Conservation (phyloP, 2,888 invertebrate species). For the Brassicogethes aeneus region DNA sequence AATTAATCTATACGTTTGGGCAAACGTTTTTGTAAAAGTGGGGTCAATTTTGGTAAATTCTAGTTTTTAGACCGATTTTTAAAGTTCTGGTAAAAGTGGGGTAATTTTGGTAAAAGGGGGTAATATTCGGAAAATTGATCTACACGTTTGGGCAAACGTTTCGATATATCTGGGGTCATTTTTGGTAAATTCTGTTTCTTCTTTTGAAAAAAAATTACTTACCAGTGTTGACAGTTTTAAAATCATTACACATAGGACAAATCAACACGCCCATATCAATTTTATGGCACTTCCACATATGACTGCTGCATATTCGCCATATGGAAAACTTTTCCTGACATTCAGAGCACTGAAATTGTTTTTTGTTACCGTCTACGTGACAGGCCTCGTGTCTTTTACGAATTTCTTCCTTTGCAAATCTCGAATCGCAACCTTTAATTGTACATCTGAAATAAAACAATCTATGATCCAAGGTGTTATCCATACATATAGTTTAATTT, state of each 20-base stretch:
- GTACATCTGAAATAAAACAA: slow-evolving; percentile 42
- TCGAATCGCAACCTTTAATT: slow-evolving; percentile 45
- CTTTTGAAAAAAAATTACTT: no score
- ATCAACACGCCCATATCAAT: slow-evolving; percentile 50
- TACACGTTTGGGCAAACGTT: slow-evolving; percentile 7
- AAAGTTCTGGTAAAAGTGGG: no score
- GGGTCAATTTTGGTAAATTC: no score
- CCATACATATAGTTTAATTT: no score
- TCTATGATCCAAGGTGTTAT: no score
- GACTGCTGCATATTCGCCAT: slow-evolving; percentile 59
- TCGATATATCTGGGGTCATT: slow-evolving; percentile 9
- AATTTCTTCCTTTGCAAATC: slow-evolving; percentile 42
- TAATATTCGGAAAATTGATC: no score
- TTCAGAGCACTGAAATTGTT: slow-evolving; percentile 45
- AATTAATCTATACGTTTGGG: no score
- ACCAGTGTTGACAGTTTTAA: slow-evolving; percentile 46
- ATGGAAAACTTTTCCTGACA: slow-evolving; percentile 46
- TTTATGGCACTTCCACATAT: slow-evolving; percentile 60
- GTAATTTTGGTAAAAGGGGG: no score
- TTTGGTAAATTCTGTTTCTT: no score
- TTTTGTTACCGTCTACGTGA: slow-evolving; percentile 38
- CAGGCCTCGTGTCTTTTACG: slow-evolving; percentile 45
- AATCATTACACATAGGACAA: slow-evolving; percentile 49
- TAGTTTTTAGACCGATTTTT: no score
- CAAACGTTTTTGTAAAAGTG: slow-evolving; percentile 10